Base-by-base conservation (phyloP, 1,140 invertebrate species). In the Bursaphelenchus mucronatus region DNA sequence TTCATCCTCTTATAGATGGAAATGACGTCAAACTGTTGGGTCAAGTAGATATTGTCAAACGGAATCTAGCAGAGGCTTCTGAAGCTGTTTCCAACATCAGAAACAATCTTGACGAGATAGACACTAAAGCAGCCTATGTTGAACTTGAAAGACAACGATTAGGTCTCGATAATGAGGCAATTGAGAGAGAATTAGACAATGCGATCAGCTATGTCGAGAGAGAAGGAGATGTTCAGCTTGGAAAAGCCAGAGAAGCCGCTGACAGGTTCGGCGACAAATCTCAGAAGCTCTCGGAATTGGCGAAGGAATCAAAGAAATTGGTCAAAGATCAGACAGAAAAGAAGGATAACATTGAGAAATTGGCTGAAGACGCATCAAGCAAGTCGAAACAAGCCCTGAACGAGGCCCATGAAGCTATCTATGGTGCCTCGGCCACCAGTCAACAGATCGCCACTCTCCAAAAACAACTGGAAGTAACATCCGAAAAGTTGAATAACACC, bases 391-490 rank as follows among this genome's bases (percentile, higher is more conserved):
- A 81, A 51, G 79, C 78, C 15, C 62, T 67, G 19, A 61, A 59
- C 13, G 80, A 78, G 44, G 78, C 78, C 13, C 76, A 76, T 61
- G 77, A 80, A 40, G 78, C 78, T 21, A 81, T 80, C 53, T 81
- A 74, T 61, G 78, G 78, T n/a, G 78, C 69, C 6, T 53, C 53
- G 9, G 59, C 55, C 30, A 79, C 63, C 47, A 73, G 69, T 40
- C 63, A 76, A 47, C 49, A 75, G 47, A 77, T 80, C 49, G 61
- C 45, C 0, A 58, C 55, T 7, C 57, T 77, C 8, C 46, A 76
- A 46, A 40, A 59, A 30, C 61, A 80, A 17, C 51, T 80, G 3
- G 61, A 67, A 9, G 61, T 68, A 19, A 68, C 68, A 13, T 50
- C 69, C 11, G 59, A 67, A 9, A 65, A 70, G n/a, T 62, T 80